A percentile compares a stretch with the other conserved stretches of the same genome.
Evolutionary conservation across 1,140 invertebrate species (phyloP).

Genomic region (Listronotus bonariensis): DNA sequence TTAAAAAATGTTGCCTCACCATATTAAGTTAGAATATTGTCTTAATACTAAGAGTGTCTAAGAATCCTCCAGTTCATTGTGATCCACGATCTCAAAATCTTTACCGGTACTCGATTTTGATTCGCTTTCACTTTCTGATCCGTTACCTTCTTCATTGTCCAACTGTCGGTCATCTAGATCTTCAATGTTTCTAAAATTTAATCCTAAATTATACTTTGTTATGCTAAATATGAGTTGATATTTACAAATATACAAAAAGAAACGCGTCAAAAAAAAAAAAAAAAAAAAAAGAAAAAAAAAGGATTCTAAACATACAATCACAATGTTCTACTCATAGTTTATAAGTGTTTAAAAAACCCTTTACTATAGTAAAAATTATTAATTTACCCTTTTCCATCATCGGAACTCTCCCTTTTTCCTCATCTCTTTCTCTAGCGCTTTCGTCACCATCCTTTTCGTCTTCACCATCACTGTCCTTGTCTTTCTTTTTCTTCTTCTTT

Average conservation of each 20-base stretch:
- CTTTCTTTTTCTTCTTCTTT: conserved; percentile 79
- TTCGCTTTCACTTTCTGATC: conserved; percentile 68
- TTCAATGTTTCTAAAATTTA: too few species aligned
- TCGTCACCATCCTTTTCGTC: conserved; percentile 57
- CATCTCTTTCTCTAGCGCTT: conserved; percentile 29
- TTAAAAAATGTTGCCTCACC: neutral
- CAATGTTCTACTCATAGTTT: too few species aligned
- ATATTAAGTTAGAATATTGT: conserved; percentile 7
- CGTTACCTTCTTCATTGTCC: conserved; percentile 28
- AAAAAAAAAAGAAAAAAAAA: too few species aligned
- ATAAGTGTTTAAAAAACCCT: too few species aligned
- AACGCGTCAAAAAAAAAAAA: too few species aligned
- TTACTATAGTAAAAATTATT: too few species aligned
- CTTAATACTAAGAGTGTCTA: conserved; percentile 12
- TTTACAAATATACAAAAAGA: too few species aligned
- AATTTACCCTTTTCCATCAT: conserved; percentile 26
- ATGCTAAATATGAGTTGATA: too few species aligned
- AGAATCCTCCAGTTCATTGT: conserved; percentile 62
- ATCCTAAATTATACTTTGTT: too few species aligned
- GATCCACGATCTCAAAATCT: conserved; percentile 79
- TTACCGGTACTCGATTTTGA: conserved; percentile 75
- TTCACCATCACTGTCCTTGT: conserved; percentile 75
- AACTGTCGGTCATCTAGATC: conserved; percentile 3
- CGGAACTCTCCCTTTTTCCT: conserved; percentile 16
- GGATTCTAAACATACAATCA: too few species aligned